Evolutionary conservation across 2,113 vertebrate species (phyloP), one percentile per base, ranked within the genome.

Genomic region (Ceyx cyanopectus): DNA sequence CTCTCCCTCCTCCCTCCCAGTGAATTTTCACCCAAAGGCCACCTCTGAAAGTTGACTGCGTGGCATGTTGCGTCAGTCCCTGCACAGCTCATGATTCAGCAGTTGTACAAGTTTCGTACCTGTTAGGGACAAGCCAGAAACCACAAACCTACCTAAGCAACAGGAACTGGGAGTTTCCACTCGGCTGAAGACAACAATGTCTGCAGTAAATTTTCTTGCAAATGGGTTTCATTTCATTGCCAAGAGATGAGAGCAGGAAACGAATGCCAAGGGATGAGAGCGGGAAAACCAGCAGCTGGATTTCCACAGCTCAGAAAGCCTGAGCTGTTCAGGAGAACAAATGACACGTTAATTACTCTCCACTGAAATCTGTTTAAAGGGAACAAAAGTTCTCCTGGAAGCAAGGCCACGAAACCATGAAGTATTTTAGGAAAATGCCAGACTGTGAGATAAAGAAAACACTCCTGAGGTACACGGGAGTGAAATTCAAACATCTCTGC

Each of bases 81-180:
- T 22, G 80, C 14, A 1, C 50, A 69, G 91, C 68, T 89, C 40
- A 66, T 95, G 96, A 93, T 74, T 95, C 91, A 94, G 89, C 87
- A 61, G 57, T 27, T 56, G 84, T 87, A 60, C 68, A 5, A 81
- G 92, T 93, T 95, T 80, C 32, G 3, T 91, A 91, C 92, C 92
- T 93, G 86, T 19, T 54, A 85, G 60, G 85, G 68, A 77, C 26
- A 12, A 83, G 72, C 91, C 92, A 93, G 92, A 89, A 96, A 94
- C 89, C 85, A 79, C 95, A 89, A 79, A 53, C 51, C 90, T 65
- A 95, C 90, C 77, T n/a, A 37, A 86, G 78, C 74, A 92, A 57
- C 76, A 95, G 74, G 77, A 93, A 60, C 81, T 50, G 81, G 60
- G 89, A 91, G 70, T 76, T 93, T 51, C 81, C 48, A 43, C 34